A percentile compares a stretch with the other conserved stretches of the same genome.
Evolutionary conservation across 2,888 invertebrate species (phyloP).

Genomic region (Oegoconia quadripuncta): DNA sequence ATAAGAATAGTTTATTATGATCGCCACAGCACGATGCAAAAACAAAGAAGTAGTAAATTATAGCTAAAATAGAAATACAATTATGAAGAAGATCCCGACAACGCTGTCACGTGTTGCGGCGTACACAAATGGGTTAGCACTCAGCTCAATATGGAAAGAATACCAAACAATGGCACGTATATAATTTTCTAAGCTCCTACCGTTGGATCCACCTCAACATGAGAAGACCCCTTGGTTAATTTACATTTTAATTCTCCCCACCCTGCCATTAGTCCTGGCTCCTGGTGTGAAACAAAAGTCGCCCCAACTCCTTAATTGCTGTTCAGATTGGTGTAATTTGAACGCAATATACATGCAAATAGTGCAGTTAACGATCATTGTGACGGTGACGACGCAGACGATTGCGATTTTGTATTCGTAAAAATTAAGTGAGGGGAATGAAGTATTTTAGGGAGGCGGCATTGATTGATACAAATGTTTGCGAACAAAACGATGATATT

Average conservation of each 20-base stretch:
- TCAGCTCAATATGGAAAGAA: too few species aligned
- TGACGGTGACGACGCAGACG: conserved; percentile 30
- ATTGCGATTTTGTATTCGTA: conserved; percentile 12
- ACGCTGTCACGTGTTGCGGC: too few species aligned
- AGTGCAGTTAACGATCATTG: conserved; percentile 36
- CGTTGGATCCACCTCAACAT: too few species aligned
- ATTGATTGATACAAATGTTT: neutral
- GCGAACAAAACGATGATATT: neutral
- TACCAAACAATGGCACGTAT: too few species aligned
- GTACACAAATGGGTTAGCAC: too few species aligned
- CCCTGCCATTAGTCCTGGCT: conserved; percentile 46
- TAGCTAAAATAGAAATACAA: too few species aligned
- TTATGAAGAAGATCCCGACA: too few species aligned
- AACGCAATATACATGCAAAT: conserved; percentile 70
- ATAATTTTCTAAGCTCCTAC: too few species aligned
- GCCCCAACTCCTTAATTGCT: conserved; percentile 53
- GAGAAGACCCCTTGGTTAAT: conserved; percentile 22
- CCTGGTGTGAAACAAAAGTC: conserved; percentile 55
- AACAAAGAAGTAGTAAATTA: too few species aligned
- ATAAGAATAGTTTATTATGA: too few species aligned
- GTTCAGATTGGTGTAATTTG: conserved; percentile 44
- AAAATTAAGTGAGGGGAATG: conserved; percentile 7
- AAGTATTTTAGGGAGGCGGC: neutral
- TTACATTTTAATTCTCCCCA: conserved; percentile 51
- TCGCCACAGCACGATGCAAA: too few species aligned